Evolutionary conservation across 2,113 vertebrate species (phyloP).

Genomic region (Syrrhaptes paradoxus): DNA sequence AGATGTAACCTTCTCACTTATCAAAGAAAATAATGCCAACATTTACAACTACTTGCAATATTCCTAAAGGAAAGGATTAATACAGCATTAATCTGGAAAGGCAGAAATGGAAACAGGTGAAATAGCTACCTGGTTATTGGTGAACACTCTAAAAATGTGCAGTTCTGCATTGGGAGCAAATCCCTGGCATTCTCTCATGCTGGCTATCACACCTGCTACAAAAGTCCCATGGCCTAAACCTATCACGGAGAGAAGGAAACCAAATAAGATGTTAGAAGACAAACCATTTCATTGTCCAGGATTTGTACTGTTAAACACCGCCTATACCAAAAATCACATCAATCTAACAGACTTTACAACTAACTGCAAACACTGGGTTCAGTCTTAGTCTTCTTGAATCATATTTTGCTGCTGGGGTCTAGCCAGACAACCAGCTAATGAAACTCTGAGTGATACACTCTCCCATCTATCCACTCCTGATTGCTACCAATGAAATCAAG

Average conservation of each 20-base stretch:
- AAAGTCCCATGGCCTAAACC: constrained; percentile 97
- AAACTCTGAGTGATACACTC: neutral
- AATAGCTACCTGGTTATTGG: constrained; percentile 92
- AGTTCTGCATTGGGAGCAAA: constrained; percentile 97
- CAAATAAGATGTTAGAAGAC: neutral
- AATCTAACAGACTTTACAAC: neutral
- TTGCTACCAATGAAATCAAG: neutral
- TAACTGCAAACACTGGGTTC: neutral
- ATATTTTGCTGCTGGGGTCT: neutral
- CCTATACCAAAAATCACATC: neutral
- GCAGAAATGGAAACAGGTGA: neutral
- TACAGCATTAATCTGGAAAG: neutral
- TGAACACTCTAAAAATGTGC: constrained; percentile 98
- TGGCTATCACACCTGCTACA: constrained; percentile 98
- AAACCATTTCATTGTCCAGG: neutral
- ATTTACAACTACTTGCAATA: neutral
- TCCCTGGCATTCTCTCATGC: constrained; percentile 98
- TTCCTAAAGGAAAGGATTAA: neutral
- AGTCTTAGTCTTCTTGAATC: neutral
- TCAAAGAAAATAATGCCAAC: neutral
- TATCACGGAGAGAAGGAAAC: constrained; percentile 45
- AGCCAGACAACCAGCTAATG: neutral
- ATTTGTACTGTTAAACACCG: neutral
- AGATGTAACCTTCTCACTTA: neutral
- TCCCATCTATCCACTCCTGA: neutral